Conservation (phyloP, 2,888 invertebrate genomes). For the Microctonus brassicae region DNA sequence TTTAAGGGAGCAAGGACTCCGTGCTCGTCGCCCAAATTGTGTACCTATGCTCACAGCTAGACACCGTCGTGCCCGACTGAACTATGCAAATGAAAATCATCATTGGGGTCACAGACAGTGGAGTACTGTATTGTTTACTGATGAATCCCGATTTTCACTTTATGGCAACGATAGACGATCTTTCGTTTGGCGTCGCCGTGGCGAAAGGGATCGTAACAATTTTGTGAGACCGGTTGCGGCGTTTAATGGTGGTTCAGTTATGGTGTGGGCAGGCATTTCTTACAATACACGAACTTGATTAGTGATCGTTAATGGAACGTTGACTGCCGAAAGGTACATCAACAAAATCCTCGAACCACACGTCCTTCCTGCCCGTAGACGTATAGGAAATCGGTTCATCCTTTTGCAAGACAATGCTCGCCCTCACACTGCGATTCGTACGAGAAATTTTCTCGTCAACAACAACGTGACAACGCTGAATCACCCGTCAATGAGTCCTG, state of each 20-base stretch:
- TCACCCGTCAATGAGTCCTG: constrained; percentile 38
- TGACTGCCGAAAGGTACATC: neutral
- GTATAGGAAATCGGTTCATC: no score
- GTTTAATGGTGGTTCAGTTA: constrained; percentile 36
- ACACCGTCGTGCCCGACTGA: no score
- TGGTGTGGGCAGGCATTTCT: constrained; percentile 26
- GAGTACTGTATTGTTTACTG: neutral
- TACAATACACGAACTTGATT: neutral
- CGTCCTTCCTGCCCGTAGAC: constrained; percentile 22
- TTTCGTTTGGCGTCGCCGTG: neutral
- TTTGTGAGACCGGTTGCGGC: constrained; percentile 17
- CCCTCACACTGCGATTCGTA: constrained; percentile 31
- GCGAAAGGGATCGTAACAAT: neutral
- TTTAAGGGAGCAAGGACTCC: no score
- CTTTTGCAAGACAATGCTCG: constrained; percentile 43
- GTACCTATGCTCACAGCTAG: no score
- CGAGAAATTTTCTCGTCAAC: constrained; percentile 33
- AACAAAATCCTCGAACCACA: constrained; percentile 10
- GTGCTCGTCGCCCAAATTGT: no score
- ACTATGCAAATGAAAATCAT: no score
- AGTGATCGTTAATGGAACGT: neutral
- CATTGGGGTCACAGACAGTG: neutral
- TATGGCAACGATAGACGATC: neutral
- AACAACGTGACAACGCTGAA: constrained; percentile 27
- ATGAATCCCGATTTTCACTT: neutral